A percentile compares a stretch with the other conserved stretches of the same genome.
Evolutionary conservation across 2,888 invertebrate species (phyloP).

Genomic region (Dryadula phaetusa): DNA sequence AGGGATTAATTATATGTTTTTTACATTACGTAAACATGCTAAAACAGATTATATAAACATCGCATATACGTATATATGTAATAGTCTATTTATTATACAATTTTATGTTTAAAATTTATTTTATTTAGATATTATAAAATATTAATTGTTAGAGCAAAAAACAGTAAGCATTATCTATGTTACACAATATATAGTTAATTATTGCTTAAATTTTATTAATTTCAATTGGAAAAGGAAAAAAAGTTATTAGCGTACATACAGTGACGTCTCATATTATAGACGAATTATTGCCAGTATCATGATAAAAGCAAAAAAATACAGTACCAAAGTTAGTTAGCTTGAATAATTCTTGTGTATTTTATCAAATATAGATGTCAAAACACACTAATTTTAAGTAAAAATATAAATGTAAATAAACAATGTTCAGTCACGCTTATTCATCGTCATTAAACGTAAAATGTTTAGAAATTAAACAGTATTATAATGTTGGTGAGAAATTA

Average conservation of each 20-base stretch:
- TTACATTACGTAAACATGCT: slow-evolving; percentile 13
- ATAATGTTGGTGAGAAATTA: slow-evolving; percentile 33
- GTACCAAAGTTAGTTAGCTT: neutral
- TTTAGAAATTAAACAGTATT: slow-evolving; percentile 25
- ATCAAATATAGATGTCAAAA: neutral
- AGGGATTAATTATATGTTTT: slow-evolving; percentile 7
- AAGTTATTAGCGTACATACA: too few relatives aligned
- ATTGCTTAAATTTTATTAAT: too few relatives aligned
- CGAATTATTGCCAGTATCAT: neutral
- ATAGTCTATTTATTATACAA: neutral
- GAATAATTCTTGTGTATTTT: neutral
- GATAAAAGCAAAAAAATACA: neutral
- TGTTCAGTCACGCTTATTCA: slow-evolving; percentile 18
- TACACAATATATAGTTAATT: too few relatives aligned
- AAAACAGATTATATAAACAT: slow-evolving; percentile 20
- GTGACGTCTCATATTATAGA: too few relatives aligned
- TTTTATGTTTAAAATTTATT: neutral
- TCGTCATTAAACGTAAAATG: neutral
- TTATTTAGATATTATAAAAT: neutral
- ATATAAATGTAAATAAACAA: slow-evolving; percentile 9
- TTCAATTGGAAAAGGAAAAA: too few relatives aligned
- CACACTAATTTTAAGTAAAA: neutral
- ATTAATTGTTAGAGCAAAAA: neutral
- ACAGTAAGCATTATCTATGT: too few relatives aligned
- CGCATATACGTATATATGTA: neutral